phyloP scores from a whole-genome alignment of 2,797 vertebrate genomes.

The Pyrocephalus nanus region DNA sequence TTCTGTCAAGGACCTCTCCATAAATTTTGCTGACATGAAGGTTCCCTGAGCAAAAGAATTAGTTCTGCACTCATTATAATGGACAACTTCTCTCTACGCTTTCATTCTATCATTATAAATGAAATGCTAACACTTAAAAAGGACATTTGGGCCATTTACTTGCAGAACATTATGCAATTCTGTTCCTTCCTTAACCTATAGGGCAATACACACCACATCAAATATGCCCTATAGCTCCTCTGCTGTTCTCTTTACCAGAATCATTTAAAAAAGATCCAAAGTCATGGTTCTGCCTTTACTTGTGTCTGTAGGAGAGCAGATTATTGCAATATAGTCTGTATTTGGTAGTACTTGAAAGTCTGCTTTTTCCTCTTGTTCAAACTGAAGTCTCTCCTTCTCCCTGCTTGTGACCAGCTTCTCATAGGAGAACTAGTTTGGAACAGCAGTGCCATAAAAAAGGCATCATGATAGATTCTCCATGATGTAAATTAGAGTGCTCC shows the following conservation, averaged over 20 bases:
- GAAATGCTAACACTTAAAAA: background rate
- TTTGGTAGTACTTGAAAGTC: slow-evolving; percentile 35
- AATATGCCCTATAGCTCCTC: background rate
- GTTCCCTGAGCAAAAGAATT: slow-evolving; percentile 7
- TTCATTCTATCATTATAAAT: background rate
- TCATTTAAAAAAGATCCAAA: background rate
- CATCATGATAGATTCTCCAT: slow-evolving; percentile 51
- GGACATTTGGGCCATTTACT: background rate
- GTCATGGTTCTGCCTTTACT: background rate
- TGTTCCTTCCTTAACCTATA: background rate
- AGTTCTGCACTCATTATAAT: background rate
- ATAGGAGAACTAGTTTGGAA: slow-evolving; percentile 43
- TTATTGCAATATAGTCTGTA: background rate
- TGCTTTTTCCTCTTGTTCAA: slow-evolving; percentile 39
- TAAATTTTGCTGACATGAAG: slow-evolving; percentile 13
- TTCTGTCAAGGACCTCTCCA: slow-evolving; percentile 14
- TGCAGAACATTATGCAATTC: background rate
- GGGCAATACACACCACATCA: background rate
- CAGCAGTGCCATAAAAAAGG: slow-evolving; percentile 43
- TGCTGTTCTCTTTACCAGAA: background rate
- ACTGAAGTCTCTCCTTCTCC: slow-evolving; percentile 39
- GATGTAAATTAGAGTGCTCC: slow-evolving; percentile 60
- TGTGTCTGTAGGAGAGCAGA: background rate
- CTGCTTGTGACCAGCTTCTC: slow-evolving; percentile 48
- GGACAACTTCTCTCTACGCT: background rate